A percentile compares a stretch with the other conserved stretches of the same genome.
phyloP scores from a whole-genome alignment of 2,797 vertebrate species.

The Hippocampus kuda region DNA sequence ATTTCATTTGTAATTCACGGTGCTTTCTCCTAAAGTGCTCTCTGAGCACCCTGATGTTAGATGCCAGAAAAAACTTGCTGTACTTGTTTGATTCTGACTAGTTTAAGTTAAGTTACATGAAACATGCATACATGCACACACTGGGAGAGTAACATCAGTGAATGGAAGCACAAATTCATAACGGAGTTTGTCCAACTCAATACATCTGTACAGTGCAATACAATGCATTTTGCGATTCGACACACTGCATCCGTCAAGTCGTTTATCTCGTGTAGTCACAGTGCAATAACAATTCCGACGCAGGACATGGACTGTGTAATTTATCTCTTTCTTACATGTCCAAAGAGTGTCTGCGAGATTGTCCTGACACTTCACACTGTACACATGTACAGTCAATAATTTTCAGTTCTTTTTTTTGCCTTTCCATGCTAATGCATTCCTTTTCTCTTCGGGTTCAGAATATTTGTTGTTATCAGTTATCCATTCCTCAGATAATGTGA shows the following conservation, averaged over 20 bases:
- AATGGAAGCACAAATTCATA: not conserved
- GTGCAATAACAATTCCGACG: not conserved
- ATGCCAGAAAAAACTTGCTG: slow-evolving; percentile 25
- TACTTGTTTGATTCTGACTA: slow-evolving; percentile 37
- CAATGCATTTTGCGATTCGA: not conserved
- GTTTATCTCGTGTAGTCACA: not conserved
- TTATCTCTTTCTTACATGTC: not conserved
- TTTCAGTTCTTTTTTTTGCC: not conserved
- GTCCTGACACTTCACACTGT: not conserved
- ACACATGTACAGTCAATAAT: not conserved
- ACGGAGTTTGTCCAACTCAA: not conserved
- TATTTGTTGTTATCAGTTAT: not conserved
- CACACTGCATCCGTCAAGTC: not conserved
- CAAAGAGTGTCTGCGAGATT: not conserved
- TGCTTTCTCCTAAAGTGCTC: slow-evolving; percentile 15
- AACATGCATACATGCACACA: slow-evolving; percentile 27
- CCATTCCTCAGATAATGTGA: not conserved
- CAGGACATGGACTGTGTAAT: not conserved
- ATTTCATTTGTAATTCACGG: slow-evolving; percentile 32
- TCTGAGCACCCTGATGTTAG: slow-evolving; percentile 32
- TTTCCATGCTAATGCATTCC: not conserved
- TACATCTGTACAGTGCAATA: not conserved
- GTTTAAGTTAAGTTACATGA: slow-evolving; percentile 28
- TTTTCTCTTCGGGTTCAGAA: not conserved
- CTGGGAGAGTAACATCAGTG: not conserved